Evolutionary conservation across 1,140 invertebrate genomes (phyloP).

Genomic region (Zaprionus kolodkinae): DNA sequence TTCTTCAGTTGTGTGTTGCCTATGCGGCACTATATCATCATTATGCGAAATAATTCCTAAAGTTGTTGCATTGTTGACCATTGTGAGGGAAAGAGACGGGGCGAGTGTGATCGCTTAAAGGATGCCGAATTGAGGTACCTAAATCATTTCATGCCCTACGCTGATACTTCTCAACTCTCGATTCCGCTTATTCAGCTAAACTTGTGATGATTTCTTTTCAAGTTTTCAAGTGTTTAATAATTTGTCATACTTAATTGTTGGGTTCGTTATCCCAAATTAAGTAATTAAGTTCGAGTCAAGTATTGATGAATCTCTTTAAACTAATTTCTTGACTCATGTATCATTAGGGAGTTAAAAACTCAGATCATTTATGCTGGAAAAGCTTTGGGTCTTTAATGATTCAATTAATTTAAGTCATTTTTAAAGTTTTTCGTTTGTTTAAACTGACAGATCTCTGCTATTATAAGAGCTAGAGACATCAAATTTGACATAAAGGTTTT

Average conservation of each 20-base stretch:
- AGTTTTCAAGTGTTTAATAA: not conserved
- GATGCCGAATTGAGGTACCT: not conserved
- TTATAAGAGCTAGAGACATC: too few species aligned
- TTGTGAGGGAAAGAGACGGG: slow-evolving; percentile 13
- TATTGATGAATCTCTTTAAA: slow-evolving; percentile 2
- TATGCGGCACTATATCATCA: slow-evolving; percentile 72
- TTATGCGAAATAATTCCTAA: slow-evolving; percentile 57
- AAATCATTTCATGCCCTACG: not conserved
- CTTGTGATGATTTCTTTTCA: slow-evolving; percentile 1
- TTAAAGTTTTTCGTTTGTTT: too few species aligned
- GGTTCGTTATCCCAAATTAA: not conserved
- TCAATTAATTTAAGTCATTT: not conserved
- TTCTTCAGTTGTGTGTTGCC: slow-evolving; percentile 54
- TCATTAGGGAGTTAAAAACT: not conserved
- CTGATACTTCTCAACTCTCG: not conserved
- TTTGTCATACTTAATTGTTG: slow-evolving; percentile 6
- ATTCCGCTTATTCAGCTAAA: not conserved
- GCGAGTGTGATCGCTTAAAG: not conserved
- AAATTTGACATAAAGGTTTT: too few species aligned
- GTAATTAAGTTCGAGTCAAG: not conserved
- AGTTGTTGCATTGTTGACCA: slow-evolving; percentile 51
- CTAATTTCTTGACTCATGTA: not conserved
- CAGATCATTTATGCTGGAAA: not conserved
- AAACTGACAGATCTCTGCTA: too few species aligned
- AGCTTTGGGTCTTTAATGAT: not conserved